Base-by-base conservation (phyloP, 2,113 vertebrate genomes). In the Coreoperca whiteheadi region DNA sequence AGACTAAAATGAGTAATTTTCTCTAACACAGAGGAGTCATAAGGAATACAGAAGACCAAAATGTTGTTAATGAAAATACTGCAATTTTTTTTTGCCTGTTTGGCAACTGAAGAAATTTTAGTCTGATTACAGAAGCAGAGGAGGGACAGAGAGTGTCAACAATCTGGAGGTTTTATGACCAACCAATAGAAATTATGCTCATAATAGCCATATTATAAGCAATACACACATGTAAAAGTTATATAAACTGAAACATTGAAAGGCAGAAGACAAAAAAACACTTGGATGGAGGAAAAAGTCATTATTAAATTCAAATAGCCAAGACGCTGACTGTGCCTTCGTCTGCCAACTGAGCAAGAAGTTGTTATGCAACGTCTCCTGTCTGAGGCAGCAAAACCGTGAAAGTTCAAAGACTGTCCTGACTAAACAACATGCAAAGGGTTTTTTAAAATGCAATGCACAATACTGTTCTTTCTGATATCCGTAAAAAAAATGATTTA, bases 301-400 rank as follows among this genome's bases (percentile, higher is more conserved):
- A 43, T 32, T 32, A 65, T 37, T 39, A 53, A 57, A 67, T 56
- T 78, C 1, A 61, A 51, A 25, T 21, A 54, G n/a, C n/a, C 30
- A 61, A 23, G 39, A 68, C 0, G 46, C 68, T 72, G 73, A 46
- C 56, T 67, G 67, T 57, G 48, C 21, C 32, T 39, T 50, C 8
- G 1, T 46, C 57, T 82, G 48, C 64, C 69, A 86, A 65, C 32
- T 28, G 11, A 71, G 51, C 25, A 9, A 37, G 48, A 28, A 48
- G 14, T 46, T 54, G 65, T 64, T 72, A 72, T 37, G 53, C 60
- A 77, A 81, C 3, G 11, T 54, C 53, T 63, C 30, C 8, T 51
- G 32, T 41, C 39, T 74, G 78, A 74, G 20, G 8, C 54, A 51
- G 48, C 8, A 8, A 77, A 12, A 63, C 25, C 28, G 5, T 60